Evolutionary conservation across 2,888 invertebrate genomes (phyloP), one percentile per base, ranked within the genome.

Genomic region (Ecliptopera silaceata): DNA sequence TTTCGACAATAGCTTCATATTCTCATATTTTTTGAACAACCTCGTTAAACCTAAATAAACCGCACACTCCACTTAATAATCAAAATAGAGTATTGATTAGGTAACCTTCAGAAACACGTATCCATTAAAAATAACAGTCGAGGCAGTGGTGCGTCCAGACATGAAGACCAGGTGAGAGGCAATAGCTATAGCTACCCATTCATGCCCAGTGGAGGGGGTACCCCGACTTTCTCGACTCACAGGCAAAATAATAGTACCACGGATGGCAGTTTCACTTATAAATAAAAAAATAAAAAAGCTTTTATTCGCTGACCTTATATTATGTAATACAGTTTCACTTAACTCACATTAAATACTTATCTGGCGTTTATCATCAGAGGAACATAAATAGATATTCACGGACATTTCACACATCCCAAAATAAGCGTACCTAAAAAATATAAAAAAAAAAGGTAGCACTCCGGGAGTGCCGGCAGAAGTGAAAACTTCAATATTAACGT

Each of bases 91-190:
- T 59, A 66, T 58, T 63, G 61, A 63, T 60, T 59, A 52, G 18
- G 47, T 56, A 58, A 66, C 63, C 56, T 62, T 60, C 67, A 70
- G 68, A 68, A 67, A 71, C 71, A 68, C 52, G 43, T 66, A 52
- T 54, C 58, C 58, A 65, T 65, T 72, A 73, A 71, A 69, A 67
- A 65, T 63, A 64, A 58, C 56, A 59, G 64, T 42, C 48, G 52
- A 63, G 61, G 63, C 72, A 74, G 44, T 62, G 69, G 69, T 69
- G 74, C 76, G 72, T 73, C 71, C 68, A 66, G 56, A 71, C 72
- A 70, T 71, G 68, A 69, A 68, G 69, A 60, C 65, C 68, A 69
- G 62, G 63, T 61, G 68, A 68, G 72, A 69, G 70, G 71, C 59
- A 53, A 59, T 63, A 64, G 60, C 61, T 45, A 59, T 63, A 64